phyloP scores from a whole-genome alignment of 2,888 invertebrate genomes.

The Torymus aiolomorphi region DNA sequence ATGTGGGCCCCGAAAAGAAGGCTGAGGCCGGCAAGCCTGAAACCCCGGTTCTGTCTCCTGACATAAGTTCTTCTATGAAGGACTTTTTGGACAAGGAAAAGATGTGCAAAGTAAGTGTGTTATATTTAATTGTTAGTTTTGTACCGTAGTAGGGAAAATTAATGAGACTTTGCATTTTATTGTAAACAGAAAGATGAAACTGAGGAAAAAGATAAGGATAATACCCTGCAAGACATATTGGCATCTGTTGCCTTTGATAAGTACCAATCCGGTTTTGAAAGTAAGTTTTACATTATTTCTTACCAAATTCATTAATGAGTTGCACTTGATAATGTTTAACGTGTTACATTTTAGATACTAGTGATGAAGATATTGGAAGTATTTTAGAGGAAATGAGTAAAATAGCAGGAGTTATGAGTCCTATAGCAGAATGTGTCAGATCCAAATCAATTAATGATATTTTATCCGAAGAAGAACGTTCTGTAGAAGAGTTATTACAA shows the following conservation, averaged over 20 bases:
- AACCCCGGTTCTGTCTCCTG: conserved; percentile 64
- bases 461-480: conserved; percentile 69
- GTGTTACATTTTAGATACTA: conserved; percentile 66
- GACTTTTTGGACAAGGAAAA: conserved; percentile 72
- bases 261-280: conserved; percentile 73
- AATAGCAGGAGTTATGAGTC: conserved; percentile 70
- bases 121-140: background rate
- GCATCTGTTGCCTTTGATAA: conserved; percentile 72
- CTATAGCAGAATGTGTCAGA: conserved; percentile 68
- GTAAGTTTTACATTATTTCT: conserved; percentile 60
- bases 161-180: too few species aligned
- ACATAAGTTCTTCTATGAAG: conserved; percentile 70
- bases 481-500: conserved; percentile 71
- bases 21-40: conserved; percentile 43
- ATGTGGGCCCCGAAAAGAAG: conserved; percentile 59
- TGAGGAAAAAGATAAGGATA: conserved; percentile 67
- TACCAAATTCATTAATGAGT: too few species aligned
- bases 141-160: too few species aligned
- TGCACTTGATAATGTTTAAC: too few species aligned
- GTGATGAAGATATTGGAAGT: conserved; percentile 73
- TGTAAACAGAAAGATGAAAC: conserved; percentile 61
- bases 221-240: conserved; percentile 70
- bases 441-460: conserved; percentile 65
- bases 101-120: conserved; percentile 68
- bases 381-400: conserved; percentile 74